Evolutionary conservation across 2,888 invertebrate species (phyloP), one percentile per base, ranked within the genome.

Genomic region (Pammene aurita): DNA sequence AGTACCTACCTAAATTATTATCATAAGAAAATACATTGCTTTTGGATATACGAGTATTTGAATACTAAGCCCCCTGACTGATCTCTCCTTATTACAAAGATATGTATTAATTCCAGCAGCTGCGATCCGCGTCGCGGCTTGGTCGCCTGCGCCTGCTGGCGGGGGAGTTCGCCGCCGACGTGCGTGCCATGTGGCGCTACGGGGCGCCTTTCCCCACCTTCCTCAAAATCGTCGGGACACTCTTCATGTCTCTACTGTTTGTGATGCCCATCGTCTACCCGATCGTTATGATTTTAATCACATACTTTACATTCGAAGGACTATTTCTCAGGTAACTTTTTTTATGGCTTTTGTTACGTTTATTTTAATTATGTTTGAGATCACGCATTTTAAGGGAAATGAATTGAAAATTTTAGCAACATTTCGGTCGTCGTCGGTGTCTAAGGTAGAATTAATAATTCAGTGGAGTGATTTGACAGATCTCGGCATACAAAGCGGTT

Each of bases 191-290:
- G 46, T 93, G 93, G 93, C 86, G 84, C 57, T 89, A 92, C 73
- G 91, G 92, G 16, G 89, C 92, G 11, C 90, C 92, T 0, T 92
- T 93, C 78, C 93, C 93, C 13, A 92, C 93, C 44, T 89, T 93
- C 78, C 85, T 93, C 66, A 93, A 93, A 72, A 83, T 92, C 48
- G 85, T 92, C 64, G 90, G 86, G 71, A 87, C 92, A 7, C 72
- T 91, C 48, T 67, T 90, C n/a, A 81, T 93, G 11, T 88, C 88
- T 71, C 78, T 91, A 48, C 72, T 92, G 7, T 84, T 85, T 35
- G 61, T 88, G 18, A 75, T 93, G 78, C 93, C 93, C 0, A 80
- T 93, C 9, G 74, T 89, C 13, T 93, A 92, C 73, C 92, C 93
- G 9, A 11, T 88, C 13, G 88, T 92, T 70, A 72, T 92, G 38